Evolutionary conservation across 2,797 vertebrate genomes (phyloP), one percentile per base, ranked within the genome.

Genomic region (Pelochelys cantorii): DNA sequence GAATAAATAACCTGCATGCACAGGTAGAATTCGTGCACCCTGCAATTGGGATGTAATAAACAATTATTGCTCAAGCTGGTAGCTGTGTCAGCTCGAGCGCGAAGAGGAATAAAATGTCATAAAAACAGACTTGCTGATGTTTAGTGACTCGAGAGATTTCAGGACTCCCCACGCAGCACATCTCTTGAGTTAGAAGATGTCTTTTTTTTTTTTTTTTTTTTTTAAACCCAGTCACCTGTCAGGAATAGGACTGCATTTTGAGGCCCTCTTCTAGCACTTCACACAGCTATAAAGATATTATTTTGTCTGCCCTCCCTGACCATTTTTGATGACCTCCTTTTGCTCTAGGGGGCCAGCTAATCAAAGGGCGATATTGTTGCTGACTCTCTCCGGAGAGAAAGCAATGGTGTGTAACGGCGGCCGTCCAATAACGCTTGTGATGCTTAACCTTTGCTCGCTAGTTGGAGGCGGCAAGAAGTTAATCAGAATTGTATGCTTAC

Each of bases 341-440:
- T 1, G 2, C 42, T 84, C 59, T 68, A 68, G 83, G 20, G 74
- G 54, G 54, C 1, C 15, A 0, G 2, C 80, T 89, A 60, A 37
- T 85, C 48, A 0, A 55, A 2, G 0, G 3, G 55, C 5, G 18
- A 5, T 79, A 74, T 7, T 1, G 5, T 11, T 2, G 48, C 55
- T 71, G 9, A 6, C 1, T 1, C 31, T 29, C 3, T 13, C 0
- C 57, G 71, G 22, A 56, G 62, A 14, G 75, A 0, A 8, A 1
- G 74, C 12, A 48, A 14, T 77, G 74, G 42, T 48, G 74, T 27
- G 27, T 14, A 77, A 34, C 14, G 1, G 52, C 18, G 2, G 0
- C 1, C 3, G 55, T 77, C 14, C 1, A 5, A 55, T 23, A 1
- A 0, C 13, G 0, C 3, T 68, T 20, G 60, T 0, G 34, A 2